Conservation (phyloP, 1,140 invertebrate species). For the Hycleus cichorii region DNA sequence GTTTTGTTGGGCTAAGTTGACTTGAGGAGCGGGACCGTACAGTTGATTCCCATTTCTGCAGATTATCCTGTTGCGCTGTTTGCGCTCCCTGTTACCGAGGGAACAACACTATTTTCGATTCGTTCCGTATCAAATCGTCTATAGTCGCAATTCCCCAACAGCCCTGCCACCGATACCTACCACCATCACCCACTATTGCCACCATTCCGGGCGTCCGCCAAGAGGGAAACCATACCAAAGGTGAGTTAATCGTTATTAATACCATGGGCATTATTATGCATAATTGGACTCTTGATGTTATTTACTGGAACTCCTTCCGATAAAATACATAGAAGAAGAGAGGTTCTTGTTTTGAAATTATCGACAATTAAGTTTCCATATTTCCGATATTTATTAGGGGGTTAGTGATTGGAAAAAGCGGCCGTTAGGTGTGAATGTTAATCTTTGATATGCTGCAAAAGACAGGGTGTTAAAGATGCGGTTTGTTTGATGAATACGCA, state of each 20-base stretch:
- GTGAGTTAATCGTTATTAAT: conserved; percentile 14
- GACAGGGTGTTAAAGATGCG: conserved; percentile 19
- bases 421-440: too few species aligned
- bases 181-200: too few species aligned
- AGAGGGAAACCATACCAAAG: conserved; percentile 7
- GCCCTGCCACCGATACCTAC: too few species aligned
- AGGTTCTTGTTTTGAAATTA: too few species aligned
- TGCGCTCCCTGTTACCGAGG: conserved; percentile 11
- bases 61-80: conserved; percentile 16
- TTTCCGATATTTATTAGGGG: too few species aligned
- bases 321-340: too few species aligned
- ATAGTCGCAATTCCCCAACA: too few species aligned
- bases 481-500: conserved; percentile 21
- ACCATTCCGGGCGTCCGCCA: background rate
- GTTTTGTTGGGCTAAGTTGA: background rate
- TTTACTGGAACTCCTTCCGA: background rate
- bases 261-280: conserved; percentile 13
- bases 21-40: background rate
- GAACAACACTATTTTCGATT: conserved; percentile 12
- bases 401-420: too few species aligned
- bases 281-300: conserved; percentile 13
- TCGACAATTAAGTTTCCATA: too few species aligned
- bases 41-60: background rate
- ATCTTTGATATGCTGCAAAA: conserved; percentile 1
- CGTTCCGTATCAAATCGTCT: conserved; percentile 4